Evolutionary conservation across 2,797 vertebrate genomes (phyloP).

Genomic region (Coluber constrictor): DNA sequence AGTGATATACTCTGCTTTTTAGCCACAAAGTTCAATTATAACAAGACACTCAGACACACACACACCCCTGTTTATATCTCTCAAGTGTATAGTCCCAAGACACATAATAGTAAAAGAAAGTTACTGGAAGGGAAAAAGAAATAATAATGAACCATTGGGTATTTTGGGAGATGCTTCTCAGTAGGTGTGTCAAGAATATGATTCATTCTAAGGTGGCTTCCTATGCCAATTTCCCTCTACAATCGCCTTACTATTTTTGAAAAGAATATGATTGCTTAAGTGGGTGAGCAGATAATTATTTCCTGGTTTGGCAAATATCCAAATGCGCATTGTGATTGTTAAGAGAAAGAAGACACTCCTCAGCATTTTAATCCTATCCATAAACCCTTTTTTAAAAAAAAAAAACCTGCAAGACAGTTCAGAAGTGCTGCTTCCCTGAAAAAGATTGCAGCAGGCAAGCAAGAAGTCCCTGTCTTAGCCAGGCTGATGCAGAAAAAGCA

Average conservation of each 20-base stretch:
- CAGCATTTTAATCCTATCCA: background rate
- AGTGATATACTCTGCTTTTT: background rate
- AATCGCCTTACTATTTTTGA: background rate
- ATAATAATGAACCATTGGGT: background rate
- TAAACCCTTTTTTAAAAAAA: background rate
- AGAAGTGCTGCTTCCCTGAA: background rate
- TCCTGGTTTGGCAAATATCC: background rate
- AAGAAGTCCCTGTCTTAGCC: background rate
- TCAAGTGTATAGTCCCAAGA: background rate
- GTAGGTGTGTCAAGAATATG: background rate
- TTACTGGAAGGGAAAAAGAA: background rate
- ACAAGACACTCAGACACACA: background rate
- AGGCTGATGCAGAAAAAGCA: background rate
- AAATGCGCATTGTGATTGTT: background rate
- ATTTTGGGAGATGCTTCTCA: background rate
- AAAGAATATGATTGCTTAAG: background rate
- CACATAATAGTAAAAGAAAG: background rate
- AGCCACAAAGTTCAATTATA: background rate
- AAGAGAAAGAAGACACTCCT: background rate
- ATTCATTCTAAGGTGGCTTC: background rate
- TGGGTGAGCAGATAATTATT: background rate
- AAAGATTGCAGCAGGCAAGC: background rate
- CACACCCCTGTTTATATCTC: background rate
- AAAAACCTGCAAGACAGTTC: background rate
- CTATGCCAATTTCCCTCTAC: background rate